Base-by-base conservation (phyloP, 53 echinoderm and acorn worm species). In the Echinarachnius parma region DNA sequence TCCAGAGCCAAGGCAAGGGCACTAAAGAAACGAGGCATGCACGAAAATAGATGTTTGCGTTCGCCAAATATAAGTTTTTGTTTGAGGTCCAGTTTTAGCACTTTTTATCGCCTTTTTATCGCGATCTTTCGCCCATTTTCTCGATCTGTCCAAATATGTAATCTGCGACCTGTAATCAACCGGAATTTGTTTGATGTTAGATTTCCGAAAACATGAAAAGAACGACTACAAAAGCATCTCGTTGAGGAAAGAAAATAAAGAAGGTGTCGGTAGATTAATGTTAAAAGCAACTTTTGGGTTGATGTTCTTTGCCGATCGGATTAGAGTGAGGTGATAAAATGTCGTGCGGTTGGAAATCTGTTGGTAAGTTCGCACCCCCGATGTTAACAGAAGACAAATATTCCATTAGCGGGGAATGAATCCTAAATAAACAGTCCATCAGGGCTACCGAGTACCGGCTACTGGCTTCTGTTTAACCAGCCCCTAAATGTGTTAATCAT, bases 141-240 rank as follows among this genome's bases (percentile, higher is more conserved):
- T 68, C 52, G 49, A 68, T 68, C 68, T 32, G 53, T 23, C 20
- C 68, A 68, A 68, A 68, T 68, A 68, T 68, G 68, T 34, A 68
- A 68, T 48, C 50, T 68, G 20, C 20, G 48, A 31, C 27, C 20
- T 72, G 42, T 72, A 72, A 72, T 72, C 74, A 56, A 57, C 57
- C 22, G 16, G 48, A 45, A 37, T 20, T 19, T 21, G 33, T 56
- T 23, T 72, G 57, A 36, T 72, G 30, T 45, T 39, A 39, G 7
- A 39, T 5, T 9, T 9, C 7, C 39, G 39, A 7, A 9, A 13
- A 39, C 7, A 39, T 9, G 39, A 45, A 45, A 45, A 37, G 10
- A 25, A 27, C 65, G 46, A 1, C 22, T 27, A 65, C 25, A 47
- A 65, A 21, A 65, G 36, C 29, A 34, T 39, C 25, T 39, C 18